Evolutionary conservation across 2,113 vertebrate genomes (phyloP).

Genomic region (Cygnus atratus): DNA sequence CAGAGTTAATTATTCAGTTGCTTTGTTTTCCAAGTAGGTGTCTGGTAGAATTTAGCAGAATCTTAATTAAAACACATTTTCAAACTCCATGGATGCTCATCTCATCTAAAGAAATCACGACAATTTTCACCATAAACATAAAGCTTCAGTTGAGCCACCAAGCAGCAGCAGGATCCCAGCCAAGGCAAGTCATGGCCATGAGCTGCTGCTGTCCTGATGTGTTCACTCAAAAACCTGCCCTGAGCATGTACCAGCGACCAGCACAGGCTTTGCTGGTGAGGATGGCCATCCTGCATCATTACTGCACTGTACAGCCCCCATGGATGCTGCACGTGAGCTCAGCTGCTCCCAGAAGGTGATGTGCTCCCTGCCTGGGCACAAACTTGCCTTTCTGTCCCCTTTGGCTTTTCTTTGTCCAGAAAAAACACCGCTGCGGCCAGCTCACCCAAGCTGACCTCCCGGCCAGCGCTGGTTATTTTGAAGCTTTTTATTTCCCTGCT

Average conservation of each 20-base stretch:
- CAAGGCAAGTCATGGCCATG: conserved; percentile 60
- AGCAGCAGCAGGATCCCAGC: conserved; percentile 76
- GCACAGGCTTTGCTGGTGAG: not conserved
- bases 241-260: not conserved
- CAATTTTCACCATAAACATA: conserved; percentile 84
- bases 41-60: conserved; percentile 89
- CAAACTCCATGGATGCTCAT: conserved; percentile 86
- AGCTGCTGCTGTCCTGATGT: conserved; percentile 7
- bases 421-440: too few species aligned
- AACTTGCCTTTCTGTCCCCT: not conserved
- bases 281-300: not conserved
- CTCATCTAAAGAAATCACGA: conserved; percentile 85
- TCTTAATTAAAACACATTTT: conserved; percentile 90
- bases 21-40: conserved; percentile 88
- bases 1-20: conserved; percentile 87
- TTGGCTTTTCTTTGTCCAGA: not conserved
- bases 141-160: conserved; percentile 83
- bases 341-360: not conserved
- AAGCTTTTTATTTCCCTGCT: not conserved
- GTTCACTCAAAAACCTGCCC: not conserved
- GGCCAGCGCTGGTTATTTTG: not conserved
- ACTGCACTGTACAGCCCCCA: not conserved
- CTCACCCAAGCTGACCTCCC: not conserved
- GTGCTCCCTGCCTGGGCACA: fast-evolving
- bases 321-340: not conserved